phyloP scores from a whole-genome alignment of 35 echinoderm and acorn worm species.

The Heliocidaris tuberculata region DNA sequence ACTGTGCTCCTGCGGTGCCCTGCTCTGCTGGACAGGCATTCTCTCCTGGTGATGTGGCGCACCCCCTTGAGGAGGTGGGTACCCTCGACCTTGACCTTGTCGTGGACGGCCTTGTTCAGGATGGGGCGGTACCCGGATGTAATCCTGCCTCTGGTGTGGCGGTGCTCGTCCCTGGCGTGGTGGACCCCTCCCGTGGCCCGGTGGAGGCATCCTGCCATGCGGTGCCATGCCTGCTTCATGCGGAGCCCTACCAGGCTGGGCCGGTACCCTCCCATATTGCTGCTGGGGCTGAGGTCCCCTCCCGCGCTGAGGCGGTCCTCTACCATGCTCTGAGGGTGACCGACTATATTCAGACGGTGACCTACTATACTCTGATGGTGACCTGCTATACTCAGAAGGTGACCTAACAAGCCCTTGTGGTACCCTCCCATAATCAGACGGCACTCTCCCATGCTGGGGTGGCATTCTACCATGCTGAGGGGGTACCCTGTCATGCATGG shows the following conservation, averaged over 20 bases:
- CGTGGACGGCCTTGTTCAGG: neutral
- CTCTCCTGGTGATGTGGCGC: slow-evolving; percentile 22
- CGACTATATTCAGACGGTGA: neutral
- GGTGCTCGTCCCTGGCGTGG: neutral
- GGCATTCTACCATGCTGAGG: slow-evolving; percentile 39
- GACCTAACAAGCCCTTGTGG: neutral
- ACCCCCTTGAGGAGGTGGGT: neutral
- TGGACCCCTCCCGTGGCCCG: neutral
- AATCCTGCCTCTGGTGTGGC: neutral
- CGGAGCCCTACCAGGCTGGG: slow-evolving; percentile 32
- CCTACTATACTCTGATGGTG: neutral
- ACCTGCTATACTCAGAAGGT: neutral
- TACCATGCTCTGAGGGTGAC: slow-evolving; percentile 11
- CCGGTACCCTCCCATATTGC: slow-evolving; percentile 18
- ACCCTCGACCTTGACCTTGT: neutral
- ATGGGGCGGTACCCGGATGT: neutral
- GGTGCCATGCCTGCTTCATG: slow-evolving; percentile 6
- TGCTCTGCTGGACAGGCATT: neutral
- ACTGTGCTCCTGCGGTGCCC: slow-evolving; percentile 22
- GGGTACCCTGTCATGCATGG: slow-evolving; percentile 11
- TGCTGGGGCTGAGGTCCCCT: neutral
- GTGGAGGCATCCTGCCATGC: slow-evolving; percentile 2
- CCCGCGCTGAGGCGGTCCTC: neutral
- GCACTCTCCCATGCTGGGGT: slow-evolving; percentile 24
- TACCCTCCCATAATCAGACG: slow-evolving; percentile 27